phyloP scores from a whole-genome alignment of 92 coral and sea anemone species.

The Hydrozoanthus gracilis region DNA sequence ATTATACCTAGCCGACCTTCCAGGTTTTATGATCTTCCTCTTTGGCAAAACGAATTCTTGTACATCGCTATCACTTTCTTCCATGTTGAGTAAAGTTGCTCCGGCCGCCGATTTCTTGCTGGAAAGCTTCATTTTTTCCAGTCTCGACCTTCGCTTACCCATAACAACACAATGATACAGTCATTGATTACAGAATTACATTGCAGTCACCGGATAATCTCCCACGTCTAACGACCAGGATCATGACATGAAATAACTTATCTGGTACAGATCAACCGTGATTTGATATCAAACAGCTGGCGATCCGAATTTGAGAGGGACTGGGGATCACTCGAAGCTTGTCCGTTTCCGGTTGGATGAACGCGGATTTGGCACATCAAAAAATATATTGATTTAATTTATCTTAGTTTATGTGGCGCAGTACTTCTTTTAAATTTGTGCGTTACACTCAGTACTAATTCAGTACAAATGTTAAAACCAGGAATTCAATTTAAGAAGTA shows the following conservation, averaged over 20 bases:
- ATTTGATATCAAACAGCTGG: constrained; percentile 22
- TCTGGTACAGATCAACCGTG: constrained; percentile 2
- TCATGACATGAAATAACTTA: background rate
- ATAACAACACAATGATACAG: constrained; percentile 33
- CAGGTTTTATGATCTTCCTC: constrained; percentile 85
- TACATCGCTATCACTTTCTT: constrained; percentile 82
- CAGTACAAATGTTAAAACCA: too few species aligned
- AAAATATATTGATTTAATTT: too few species aligned
- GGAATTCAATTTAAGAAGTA: too few species aligned
- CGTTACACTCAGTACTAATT: too few species aligned
- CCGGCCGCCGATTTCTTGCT: constrained; percentile 70
- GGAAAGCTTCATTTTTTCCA: constrained; percentile 77
- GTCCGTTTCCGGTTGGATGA: background rate
- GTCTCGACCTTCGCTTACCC: constrained; percentile 72
- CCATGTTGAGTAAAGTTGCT: constrained; percentile 80
- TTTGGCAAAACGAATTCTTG: constrained; percentile 86
- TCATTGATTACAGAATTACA: constrained; percentile 11
- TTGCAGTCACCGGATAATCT: constrained; percentile 4
- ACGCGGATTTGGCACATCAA: background rate
- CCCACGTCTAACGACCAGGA: background rate
- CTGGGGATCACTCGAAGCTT: background rate
- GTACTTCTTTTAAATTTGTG: too few species aligned
- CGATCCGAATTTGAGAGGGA: background rate
- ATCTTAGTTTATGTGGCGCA: too few species aligned
- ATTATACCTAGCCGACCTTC: constrained; percentile 76